Evolutionary conservation across 1,140 invertebrate species (phyloP).

Genomic region (Micrasema minimum): DNA sequence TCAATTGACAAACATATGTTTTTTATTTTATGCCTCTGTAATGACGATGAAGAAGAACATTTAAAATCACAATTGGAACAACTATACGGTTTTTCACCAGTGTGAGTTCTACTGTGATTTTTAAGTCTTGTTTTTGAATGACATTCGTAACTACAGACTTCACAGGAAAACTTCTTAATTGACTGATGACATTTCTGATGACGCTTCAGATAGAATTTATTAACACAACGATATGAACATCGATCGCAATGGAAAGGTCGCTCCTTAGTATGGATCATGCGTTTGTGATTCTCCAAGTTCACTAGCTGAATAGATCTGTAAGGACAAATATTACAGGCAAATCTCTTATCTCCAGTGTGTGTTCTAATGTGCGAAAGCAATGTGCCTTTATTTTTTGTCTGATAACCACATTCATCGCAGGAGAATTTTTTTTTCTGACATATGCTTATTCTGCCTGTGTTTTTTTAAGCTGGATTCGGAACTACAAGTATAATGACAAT

Average conservation of each 20-base stretch:
- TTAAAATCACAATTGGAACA: constrained; percentile 43
- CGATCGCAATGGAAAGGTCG: constrained; percentile 46
- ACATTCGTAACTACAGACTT: constrained; percentile 45
- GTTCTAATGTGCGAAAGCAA: constrained; percentile 41
- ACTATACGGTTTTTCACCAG: constrained; percentile 43
- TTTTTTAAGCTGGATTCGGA: constrained; percentile 38
- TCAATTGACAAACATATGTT: too few relatives aligned
- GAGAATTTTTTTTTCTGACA: constrained; percentile 42
- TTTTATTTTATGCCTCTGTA: constrained; percentile 36
- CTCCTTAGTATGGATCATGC: constrained; percentile 48
- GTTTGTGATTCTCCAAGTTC: constrained; percentile 44
- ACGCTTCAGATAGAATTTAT: constrained; percentile 37
- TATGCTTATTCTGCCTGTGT: constrained; percentile 50
- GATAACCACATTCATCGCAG: constrained; percentile 46
- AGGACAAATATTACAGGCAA: constrained; percentile 42
- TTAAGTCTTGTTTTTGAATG: constrained; percentile 45
- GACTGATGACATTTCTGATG: constrained; percentile 42
- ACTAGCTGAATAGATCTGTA: constrained; percentile 47
- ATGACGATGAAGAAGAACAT: constrained; percentile 35
- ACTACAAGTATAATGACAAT: constrained; percentile 47
- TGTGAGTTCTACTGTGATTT: constrained; percentile 43
- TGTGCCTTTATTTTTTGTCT: constrained; percentile 46
- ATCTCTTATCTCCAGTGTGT: constrained; percentile 45
- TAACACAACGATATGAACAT: constrained; percentile 46
- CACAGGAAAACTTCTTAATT: constrained; percentile 43